These are phyloP conservation scores for Merops nubicus DNA, from an alignment of 2,113 vertebrate species.

Conservation along the genomic window DNA sequence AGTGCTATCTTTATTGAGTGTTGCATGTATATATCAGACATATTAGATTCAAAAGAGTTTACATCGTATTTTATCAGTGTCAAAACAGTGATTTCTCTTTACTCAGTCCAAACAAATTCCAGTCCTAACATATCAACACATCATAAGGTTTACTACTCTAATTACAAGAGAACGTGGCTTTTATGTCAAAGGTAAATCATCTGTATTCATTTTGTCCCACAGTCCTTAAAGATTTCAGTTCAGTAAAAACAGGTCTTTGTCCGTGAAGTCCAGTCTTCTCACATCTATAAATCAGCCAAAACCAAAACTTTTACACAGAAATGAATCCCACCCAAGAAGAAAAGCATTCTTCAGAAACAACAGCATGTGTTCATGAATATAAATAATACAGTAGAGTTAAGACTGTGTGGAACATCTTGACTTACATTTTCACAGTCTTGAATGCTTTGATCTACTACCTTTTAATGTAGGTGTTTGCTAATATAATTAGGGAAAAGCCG, in stretches of 20 bases:
- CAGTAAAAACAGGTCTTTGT: not conserved
- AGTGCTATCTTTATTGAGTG: not conserved
- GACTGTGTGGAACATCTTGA: not conserved
- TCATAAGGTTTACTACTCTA: not conserved
- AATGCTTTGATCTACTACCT: slow-evolving; percentile 48
- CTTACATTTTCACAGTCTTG: not conserved
- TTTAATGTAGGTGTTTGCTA: slow-evolving; percentile 32
- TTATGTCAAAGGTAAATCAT: not conserved
- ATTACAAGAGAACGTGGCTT: not conserved
- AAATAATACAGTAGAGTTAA: slow-evolving; percentile 22
- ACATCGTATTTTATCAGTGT: not conserved
- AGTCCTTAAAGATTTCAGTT: not conserved
- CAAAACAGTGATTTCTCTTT: not conserved
- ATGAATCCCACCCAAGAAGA: not conserved
- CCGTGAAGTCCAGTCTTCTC: not conserved
- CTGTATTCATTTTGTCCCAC: not conserved
- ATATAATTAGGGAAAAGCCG: slow-evolving; percentile 40
- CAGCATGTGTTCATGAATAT: not conserved
- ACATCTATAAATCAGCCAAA: not conserved
- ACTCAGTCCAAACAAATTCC: not conserved
- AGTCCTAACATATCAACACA: not conserved
- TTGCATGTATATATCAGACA: not conserved
- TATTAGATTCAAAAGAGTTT: not conserved
- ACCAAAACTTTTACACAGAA: not conserved
- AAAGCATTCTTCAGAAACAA: slow-evolving; percentile 23